A percentile compares a stretch with the other conserved stretches of the same genome.
phyloP scores from a whole-genome alignment of 2,113 vertebrate species.

The Zosterops pallidus region DNA sequence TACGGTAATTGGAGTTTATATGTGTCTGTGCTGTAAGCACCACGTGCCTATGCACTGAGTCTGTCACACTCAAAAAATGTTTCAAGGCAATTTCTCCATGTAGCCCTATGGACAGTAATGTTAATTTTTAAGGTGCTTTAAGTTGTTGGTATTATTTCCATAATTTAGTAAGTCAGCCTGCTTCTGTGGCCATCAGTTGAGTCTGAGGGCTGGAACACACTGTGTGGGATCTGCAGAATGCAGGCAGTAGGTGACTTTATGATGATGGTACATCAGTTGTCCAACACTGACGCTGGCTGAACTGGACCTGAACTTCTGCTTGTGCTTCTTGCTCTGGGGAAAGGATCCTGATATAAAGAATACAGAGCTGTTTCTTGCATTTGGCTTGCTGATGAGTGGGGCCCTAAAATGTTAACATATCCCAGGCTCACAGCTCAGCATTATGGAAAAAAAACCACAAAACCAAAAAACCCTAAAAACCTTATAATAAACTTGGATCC shows the following conservation, averaged over 20 bases:
- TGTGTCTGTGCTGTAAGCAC: not conserved
- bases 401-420: not conserved
- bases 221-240: too few relatives aligned
- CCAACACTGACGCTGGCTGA: fast-evolving
- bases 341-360: not conserved
- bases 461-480: not conserved
- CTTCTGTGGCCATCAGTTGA: fast-evolving
- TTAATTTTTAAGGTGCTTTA: not conserved
- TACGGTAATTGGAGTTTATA: not conserved
- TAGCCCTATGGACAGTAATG: not conserved
- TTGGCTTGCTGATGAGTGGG: not conserved
- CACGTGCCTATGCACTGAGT: fast-evolving
- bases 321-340: not conserved
- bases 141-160: not conserved
- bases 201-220: not conserved
- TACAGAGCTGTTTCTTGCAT: not conserved
- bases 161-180: not conserved
- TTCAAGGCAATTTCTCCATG: not conserved
- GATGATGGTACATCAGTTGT: not conserved
- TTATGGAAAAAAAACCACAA: not conserved
- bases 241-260: not conserved
- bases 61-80: not conserved
- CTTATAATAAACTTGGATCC: not conserved
- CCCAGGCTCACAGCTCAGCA: not conserved
- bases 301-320: not conserved